Evolutionary conservation across 2,797 vertebrate genomes (phyloP).

Genomic region (Tolypeutes matacus): DNA sequence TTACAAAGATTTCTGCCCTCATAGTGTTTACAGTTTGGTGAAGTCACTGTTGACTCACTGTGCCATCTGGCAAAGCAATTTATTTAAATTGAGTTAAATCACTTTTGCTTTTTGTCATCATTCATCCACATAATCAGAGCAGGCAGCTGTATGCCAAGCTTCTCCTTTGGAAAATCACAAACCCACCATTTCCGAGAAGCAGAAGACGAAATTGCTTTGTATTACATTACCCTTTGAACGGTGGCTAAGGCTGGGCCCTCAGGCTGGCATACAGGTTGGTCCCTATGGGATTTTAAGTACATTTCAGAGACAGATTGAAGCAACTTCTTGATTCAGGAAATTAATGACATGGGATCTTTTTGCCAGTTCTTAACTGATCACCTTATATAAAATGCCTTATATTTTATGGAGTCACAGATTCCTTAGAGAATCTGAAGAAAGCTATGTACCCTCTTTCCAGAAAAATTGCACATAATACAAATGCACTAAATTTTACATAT

Average conservation of each 20-base stretch:
- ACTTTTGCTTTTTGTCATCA: not conserved
- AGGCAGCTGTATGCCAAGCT: not conserved
- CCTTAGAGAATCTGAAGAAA: slow-evolving; percentile 13
- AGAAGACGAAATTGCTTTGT: not conserved
- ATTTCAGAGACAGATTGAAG: not conserved
- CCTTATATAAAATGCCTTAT: not conserved
- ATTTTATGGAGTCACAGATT: not conserved
- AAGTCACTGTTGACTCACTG: not conserved
- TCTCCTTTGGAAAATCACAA: not conserved
- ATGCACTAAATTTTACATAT: not conserved
- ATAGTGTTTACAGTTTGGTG: not conserved
- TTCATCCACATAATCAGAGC: not conserved
- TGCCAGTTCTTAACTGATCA: not conserved
- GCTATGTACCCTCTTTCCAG: not conserved
- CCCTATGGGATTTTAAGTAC: not conserved
- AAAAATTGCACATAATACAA: not conserved
- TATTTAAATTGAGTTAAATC: not conserved
- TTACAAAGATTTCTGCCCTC: not conserved
- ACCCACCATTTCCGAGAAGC: not conserved
- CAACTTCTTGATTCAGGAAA: not conserved
- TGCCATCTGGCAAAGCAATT: not conserved
- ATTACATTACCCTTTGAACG: not conserved
- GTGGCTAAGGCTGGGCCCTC: not conserved
- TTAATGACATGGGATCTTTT: not conserved
- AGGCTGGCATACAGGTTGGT: not conserved